A percentile compares a stretch with the other conserved stretches of the same genome.
Conservation (phyloP, 2,888 invertebrate genomes). For the Trachelus iudaicus region DNA sequence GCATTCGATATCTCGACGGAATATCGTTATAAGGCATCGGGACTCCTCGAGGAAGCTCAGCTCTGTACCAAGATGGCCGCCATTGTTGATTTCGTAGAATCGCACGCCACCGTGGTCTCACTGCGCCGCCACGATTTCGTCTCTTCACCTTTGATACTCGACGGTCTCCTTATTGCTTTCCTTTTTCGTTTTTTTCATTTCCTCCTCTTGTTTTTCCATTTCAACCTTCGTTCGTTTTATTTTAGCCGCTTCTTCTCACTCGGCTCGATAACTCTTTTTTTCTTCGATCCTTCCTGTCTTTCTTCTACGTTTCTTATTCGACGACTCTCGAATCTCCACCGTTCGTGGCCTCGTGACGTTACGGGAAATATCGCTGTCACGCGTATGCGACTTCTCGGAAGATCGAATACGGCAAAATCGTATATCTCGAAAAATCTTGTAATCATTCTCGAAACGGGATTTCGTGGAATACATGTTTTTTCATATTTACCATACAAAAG, state of each 20-base stretch:
- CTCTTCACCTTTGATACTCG: background rate
- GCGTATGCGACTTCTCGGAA: background rate
- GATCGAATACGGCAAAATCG: background rate
- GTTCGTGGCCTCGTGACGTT: background rate
- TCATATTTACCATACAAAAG: background rate
- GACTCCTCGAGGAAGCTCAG: background rate
- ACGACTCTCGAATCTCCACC: background rate
- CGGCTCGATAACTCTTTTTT: background rate
- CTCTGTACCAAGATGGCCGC: background rate
- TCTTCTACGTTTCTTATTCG: background rate
- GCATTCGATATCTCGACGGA: conserved; percentile 10
- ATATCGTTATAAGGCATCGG: background rate
- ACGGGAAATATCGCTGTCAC: background rate
- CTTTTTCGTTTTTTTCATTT: background rate
- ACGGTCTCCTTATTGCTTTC: background rate
- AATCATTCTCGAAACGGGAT: accelerated
- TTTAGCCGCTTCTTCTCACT: background rate
- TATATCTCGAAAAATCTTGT: background rate
- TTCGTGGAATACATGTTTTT: background rate
- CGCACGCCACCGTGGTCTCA: background rate
- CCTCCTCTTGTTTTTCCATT: background rate
- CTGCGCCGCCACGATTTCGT: background rate
- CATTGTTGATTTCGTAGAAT: background rate
- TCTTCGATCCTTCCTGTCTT: background rate
- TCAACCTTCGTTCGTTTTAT: background rate